Conservation (phyloP, 2,113 vertebrate species). For the Aepyceros melampus region DNA sequence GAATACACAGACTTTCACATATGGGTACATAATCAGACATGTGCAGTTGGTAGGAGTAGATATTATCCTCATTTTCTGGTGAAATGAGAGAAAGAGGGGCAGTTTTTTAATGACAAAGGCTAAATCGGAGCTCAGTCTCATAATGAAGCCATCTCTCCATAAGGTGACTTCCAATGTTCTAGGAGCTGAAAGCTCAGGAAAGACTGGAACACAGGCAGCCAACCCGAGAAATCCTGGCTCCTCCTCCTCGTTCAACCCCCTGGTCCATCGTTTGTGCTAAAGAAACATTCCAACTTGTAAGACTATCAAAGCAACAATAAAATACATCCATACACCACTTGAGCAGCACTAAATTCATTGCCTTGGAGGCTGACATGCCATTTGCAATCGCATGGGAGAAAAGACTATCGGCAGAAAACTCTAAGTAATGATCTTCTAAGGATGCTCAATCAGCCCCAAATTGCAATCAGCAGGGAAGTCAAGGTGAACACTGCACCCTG, state of each 20-base stretch:
- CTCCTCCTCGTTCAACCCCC: not conserved
- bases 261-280: not conserved
- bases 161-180: not conserved
- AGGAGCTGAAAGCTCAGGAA: not conserved
- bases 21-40: not conserved
- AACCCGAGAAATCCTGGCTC: not conserved
- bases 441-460: not conserved
- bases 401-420: not conserved
- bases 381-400: not conserved
- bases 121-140: not conserved
- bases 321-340: not conserved
- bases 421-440: not conserved
- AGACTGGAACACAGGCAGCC: not conserved
- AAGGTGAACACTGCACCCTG: not conserved
- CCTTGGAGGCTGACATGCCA: slow-evolving; percentile 12
- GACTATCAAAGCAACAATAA: slow-evolving; percentile 28
- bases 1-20: slow-evolving; percentile 4
- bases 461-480: not conserved
- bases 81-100: not conserved
- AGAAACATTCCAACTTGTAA: not conserved
- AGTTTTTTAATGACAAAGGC: slow-evolving; percentile 39
- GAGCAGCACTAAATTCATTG: slow-evolving; percentile 31
- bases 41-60: not conserved
- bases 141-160: not conserved
- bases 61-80: not conserved